phyloP scores from a whole-genome alignment of 2,888 invertebrate species.

The Anarsia innoxiella region DNA sequence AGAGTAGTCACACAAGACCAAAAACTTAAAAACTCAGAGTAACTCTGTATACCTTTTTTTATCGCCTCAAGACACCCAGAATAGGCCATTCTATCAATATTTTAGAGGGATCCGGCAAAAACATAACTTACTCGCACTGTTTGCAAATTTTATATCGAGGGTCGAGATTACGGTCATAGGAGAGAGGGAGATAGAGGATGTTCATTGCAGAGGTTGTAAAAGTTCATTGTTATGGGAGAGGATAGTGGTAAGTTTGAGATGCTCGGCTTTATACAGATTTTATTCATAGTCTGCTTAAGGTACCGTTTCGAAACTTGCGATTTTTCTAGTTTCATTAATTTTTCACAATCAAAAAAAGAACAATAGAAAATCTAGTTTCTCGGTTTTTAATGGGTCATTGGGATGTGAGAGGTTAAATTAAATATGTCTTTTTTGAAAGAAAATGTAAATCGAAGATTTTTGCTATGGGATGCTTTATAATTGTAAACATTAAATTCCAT shows the following conservation, averaged over 20 bases:
- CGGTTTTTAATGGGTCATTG: too few relatives aligned
- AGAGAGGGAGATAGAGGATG: slow-evolving; percentile 9
- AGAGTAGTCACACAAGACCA: too few relatives aligned
- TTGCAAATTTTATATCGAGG: slow-evolving; percentile 42
- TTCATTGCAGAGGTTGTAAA: slow-evolving; percentile 13
- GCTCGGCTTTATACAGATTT: slow-evolving; percentile 7
- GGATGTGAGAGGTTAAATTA: too few relatives aligned
- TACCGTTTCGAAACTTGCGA: neutral
- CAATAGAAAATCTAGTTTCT: too few relatives aligned
- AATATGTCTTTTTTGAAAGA: too few relatives aligned
- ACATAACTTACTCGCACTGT: slow-evolving; percentile 34
- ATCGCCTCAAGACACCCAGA: slow-evolving; percentile 20
- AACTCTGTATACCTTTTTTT: slow-evolving; percentile 31
- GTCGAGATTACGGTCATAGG: slow-evolving; percentile 13
- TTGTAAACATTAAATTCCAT: too few relatives aligned
- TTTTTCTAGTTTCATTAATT: neutral
- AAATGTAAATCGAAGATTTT: too few relatives aligned
- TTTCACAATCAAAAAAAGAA: too few relatives aligned
- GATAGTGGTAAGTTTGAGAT: slow-evolving; percentile 3
- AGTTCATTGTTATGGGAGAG: slow-evolving; percentile 21
- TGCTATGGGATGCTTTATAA: too few relatives aligned
- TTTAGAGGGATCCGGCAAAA: slow-evolving; percentile 32
- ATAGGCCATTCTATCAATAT: slow-evolving; percentile 30
- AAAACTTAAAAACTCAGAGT: too few relatives aligned
- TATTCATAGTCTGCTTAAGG: slow-evolving; percentile 8